phyloP scores from a whole-genome alignment of 2,113 vertebrate genomes.

The Sarotherodon lohbergeri region DNA sequence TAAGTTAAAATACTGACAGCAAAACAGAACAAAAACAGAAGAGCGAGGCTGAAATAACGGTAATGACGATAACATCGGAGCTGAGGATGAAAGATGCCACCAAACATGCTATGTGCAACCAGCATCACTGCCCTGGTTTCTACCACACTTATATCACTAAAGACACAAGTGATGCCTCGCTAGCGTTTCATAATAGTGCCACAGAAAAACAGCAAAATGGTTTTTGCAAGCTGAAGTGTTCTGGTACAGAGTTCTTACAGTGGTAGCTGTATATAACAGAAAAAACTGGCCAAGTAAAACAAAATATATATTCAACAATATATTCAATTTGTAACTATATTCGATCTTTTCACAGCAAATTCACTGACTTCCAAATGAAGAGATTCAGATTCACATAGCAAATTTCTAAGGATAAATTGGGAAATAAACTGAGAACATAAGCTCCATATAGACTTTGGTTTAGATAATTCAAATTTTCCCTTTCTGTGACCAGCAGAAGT shows the following conservation, averaged over 20 bases:
- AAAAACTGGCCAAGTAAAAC: slow-evolving; percentile 45
- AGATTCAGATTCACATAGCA: not conserved
- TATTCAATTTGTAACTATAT: not conserved
- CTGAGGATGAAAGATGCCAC: slow-evolving; percentile 37
- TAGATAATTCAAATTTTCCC: slow-evolving; percentile 15
- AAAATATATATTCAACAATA: not conserved
- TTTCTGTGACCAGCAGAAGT: slow-evolving; percentile 59
- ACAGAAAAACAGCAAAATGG: not conserved
- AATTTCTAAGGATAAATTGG: not conserved
- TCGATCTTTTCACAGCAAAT: not conserved
- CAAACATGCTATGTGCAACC: slow-evolving; percentile 55
- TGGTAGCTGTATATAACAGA: slow-evolving; percentile 24
- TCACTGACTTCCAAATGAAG: slow-evolving; percentile 10
- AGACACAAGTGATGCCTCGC: slow-evolving; percentile 1
- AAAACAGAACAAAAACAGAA: slow-evolving; percentile 41
- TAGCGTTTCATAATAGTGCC: not conserved
- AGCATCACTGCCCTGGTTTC: slow-evolving; percentile 10
- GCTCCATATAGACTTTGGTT: slow-evolving; percentile 56
- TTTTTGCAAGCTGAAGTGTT: slow-evolving; percentile 35
- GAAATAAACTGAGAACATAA: slow-evolving; percentile 15
- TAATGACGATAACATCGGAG: slow-evolving; percentile 32
- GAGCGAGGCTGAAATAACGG: slow-evolving; percentile 32
- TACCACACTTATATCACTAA: slow-evolving; percentile 21
- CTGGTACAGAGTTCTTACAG: slow-evolving; percentile 12
- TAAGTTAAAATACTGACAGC: slow-evolving; percentile 87